phyloP scores from a whole-genome alignment of 2,888 invertebrate genomes.

The Cerastis rubricosa region DNA sequence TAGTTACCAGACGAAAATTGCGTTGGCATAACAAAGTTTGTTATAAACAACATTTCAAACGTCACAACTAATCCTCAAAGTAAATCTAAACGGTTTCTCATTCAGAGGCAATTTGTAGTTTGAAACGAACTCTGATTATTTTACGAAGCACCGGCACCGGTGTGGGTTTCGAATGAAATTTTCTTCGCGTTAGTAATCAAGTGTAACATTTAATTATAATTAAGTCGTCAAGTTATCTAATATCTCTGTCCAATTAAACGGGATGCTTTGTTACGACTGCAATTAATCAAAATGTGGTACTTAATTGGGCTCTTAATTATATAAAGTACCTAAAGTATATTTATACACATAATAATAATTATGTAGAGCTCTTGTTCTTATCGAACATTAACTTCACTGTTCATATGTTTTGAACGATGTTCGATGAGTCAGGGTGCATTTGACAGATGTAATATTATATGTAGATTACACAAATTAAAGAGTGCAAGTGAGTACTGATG shows the following conservation, averaged over 20 bases:
- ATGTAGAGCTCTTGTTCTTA: slow-evolving; percentile 13
- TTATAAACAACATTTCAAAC: slow-evolving; percentile 25
- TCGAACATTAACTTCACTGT: slow-evolving; percentile 21
- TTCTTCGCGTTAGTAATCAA: slow-evolving; percentile 32
- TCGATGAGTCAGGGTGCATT: slow-evolving; percentile 4
- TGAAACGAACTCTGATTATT: slow-evolving; percentile 39
- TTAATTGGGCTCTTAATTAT: slow-evolving; percentile 26
- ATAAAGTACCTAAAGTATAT: not conserved
- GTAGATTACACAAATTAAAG: not conserved
- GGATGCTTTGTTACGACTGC: slow-evolving; percentile 17
- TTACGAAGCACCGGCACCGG: slow-evolving; percentile 2
- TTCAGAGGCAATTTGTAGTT: slow-evolving; percentile 22
- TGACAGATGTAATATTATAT: not conserved
- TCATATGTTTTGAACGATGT: slow-evolving; percentile 2
- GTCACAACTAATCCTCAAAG: slow-evolving; percentile 17
- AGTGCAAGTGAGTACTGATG: not conserved
- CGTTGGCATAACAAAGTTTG: not conserved
- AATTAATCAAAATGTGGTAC: slow-evolving; percentile 21
- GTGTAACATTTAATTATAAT: slow-evolving; percentile 37
- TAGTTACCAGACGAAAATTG: slow-evolving; percentile 9
- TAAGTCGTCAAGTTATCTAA: slow-evolving; percentile 40
- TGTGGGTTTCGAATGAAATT: slow-evolving; percentile 39
- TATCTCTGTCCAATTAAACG: slow-evolving; percentile 28
- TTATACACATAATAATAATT: not conserved
- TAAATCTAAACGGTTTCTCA: slow-evolving; percentile 31